A percentile compares a stretch with the other conserved stretches of the same genome.
Evolutionary conservation across 2,797 vertebrate genomes (phyloP).

Genomic region (Hemitrygon akajei): DNA sequence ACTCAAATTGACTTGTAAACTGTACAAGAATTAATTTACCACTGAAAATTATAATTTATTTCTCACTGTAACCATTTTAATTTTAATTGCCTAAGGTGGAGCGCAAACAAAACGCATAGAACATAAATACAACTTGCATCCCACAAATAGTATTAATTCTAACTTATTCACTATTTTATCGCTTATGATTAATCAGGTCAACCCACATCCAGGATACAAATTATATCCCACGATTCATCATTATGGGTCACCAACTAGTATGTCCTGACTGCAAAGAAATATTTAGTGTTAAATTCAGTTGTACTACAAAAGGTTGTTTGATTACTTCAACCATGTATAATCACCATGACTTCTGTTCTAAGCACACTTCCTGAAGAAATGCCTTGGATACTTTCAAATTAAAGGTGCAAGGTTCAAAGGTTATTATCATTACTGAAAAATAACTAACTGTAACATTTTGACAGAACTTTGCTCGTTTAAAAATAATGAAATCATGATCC

Average conservation of each 20-base stretch:
- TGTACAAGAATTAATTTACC: neutral
- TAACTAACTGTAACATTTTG: too few relatives aligned
- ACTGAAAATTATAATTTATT: neutral
- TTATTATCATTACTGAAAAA: neutral
- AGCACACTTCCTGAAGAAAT: neutral
- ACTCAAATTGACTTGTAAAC: neutral
- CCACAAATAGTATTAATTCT: neutral
- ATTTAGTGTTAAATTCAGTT: neutral
- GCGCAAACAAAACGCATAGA: neutral
- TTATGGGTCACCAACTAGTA: neutral
- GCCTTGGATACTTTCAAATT: neutral
- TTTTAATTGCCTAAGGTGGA: slow-evolving; percentile 14
- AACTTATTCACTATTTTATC: neutral
- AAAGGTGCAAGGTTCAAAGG: too few relatives aligned
- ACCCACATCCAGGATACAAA: slow-evolving; percentile 10
- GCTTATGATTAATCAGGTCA: neutral
- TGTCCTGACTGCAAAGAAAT: neutral
- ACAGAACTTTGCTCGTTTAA: neutral
- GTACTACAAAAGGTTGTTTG: neutral
- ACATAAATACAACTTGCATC: neutral
- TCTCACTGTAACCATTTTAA: neutral
- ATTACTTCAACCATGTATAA: neutral
- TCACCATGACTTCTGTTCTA: slow-evolving; percentile 6
- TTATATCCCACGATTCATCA: neutral
- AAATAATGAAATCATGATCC: neutral